A percentile compares a stretch with the other conserved stretches of the same genome.
phyloP scores from a whole-genome alignment of 2,113 vertebrate genomes.

The Misgurnus anguillicaudatus region DNA sequence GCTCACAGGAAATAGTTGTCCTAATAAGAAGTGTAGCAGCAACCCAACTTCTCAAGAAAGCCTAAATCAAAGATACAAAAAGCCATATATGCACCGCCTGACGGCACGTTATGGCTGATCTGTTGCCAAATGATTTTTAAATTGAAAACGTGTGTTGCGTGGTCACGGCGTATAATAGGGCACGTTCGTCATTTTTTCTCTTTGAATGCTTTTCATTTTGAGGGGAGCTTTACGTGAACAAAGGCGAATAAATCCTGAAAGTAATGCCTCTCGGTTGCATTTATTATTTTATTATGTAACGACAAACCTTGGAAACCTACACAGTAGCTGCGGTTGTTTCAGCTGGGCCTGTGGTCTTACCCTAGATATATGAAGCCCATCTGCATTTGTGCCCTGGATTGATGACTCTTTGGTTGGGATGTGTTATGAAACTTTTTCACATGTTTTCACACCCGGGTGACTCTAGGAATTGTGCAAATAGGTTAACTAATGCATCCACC shows the following conservation, averaged over 20 bases:
- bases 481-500: too few relatives aligned
- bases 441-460: too few relatives aligned
- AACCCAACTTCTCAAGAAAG: constrained; percentile 59
- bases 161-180: background rate
- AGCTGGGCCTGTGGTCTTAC: too few relatives aligned
- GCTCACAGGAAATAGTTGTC: constrained; percentile 73
- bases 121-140: background rate
- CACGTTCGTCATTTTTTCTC: background rate
- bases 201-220: background rate
- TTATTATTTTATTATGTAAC: background rate
- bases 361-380: too few relatives aligned
- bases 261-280: background rate
- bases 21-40: constrained; percentile 62
- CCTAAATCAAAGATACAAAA: constrained; percentile 25
- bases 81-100: constrained; percentile 10
- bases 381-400: too few relatives aligned
- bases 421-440: too few relatives aligned
- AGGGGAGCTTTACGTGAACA: background rate
- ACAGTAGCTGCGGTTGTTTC: too few relatives aligned
- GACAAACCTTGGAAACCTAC: too few relatives aligned
- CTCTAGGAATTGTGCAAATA: too few relatives aligned
- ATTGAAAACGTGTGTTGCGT: constrained; percentile 23
- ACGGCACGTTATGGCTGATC: constrained; percentile 12
- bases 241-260: background rate
- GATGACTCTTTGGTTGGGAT: too few relatives aligned